Evolutionary conservation across 64 coral and sea anemone genomes (phyloP).

Genomic region (Montipora sp.): DNA sequence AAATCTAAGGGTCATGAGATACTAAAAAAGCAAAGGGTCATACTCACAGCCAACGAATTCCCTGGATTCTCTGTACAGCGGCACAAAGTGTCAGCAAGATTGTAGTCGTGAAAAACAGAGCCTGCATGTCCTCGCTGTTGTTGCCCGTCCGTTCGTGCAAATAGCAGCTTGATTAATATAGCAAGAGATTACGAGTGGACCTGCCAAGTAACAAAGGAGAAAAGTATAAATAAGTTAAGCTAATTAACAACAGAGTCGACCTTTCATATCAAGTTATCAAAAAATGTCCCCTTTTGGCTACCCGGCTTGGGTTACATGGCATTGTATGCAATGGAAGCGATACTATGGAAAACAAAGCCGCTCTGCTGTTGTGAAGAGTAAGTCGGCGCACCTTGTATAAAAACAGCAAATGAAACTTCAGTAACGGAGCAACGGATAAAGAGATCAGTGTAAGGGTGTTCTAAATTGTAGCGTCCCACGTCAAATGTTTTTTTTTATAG

Average conservation of each 20-base stretch:
- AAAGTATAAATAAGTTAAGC: slow-evolving; percentile 55
- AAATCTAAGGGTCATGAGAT: background rate
- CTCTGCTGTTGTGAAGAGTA: background rate
- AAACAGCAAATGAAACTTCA: background rate
- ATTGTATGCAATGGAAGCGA: background rate
- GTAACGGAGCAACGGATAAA: background rate
- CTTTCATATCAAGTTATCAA: slow-evolving; percentile 54
- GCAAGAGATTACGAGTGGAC: slow-evolving; percentile 11
- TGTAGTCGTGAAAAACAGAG: slow-evolving; percentile 16
- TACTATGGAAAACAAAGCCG: background rate
- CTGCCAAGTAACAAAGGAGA: slow-evolving; percentile 40
- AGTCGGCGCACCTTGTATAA: background rate
- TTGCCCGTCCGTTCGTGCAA: slow-evolving; percentile 1
- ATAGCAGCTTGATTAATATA: slow-evolving; percentile 31
- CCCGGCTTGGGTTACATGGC: slow-evolving; percentile 42
- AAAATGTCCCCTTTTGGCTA: background rate
- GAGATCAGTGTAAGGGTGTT: background rate
- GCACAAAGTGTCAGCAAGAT: background rate
- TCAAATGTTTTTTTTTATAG: slow-evolving; percentile 1
- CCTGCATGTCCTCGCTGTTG: background rate
- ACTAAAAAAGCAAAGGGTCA: background rate
- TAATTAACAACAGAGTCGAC: slow-evolving; percentile 40
- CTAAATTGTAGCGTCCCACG: background rate
- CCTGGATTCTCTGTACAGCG: background rate
- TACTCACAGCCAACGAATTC: slow-evolving; percentile 45